Percentiles rank a stretch among this genome's conserved stretches.
Conservation (phyloP, 2,113 vertebrate genomes). For the Hassar affinis region DNA sequence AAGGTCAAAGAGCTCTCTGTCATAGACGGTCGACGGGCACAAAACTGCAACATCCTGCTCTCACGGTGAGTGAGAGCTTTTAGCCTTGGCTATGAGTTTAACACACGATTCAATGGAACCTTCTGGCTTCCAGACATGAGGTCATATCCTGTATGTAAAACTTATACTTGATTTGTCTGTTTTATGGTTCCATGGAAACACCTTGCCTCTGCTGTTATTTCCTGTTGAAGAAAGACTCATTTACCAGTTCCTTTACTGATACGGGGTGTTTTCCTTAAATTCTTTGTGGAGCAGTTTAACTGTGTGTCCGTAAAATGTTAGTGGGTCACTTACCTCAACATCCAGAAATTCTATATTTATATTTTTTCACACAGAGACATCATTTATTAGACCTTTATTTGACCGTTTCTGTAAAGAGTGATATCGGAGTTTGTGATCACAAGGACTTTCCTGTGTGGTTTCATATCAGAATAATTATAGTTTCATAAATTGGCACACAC, state of each 20-base stretch:
- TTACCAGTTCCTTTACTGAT: slow-evolving; percentile 25
- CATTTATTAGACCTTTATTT: slow-evolving; percentile 43
- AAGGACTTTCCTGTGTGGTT: neutral
- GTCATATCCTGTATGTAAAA: slow-evolving; percentile 39
- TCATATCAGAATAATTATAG: slow-evolving; percentile 14
- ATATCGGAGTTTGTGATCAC: slow-evolving; percentile 42
- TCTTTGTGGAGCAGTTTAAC: slow-evolving; percentile 19
- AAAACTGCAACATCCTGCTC: slow-evolving; percentile 98
- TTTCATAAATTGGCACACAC: neutral
- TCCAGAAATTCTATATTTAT: slow-evolving; percentile 31
- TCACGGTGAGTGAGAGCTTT: slow-evolving; percentile 80
- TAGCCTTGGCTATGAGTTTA: slow-evolving; percentile 6
- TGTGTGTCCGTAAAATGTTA: neutral
- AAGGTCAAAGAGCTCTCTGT: slow-evolving; percentile 97
- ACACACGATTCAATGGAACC: neutral
- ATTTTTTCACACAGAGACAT: slow-evolving; percentile 30
- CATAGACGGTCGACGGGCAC: slow-evolving; percentile 93
- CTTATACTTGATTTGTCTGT: slow-evolving; percentile 8
- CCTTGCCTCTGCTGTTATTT: slow-evolving; percentile 32
- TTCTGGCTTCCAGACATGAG: slow-evolving; percentile 24
- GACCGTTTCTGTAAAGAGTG: slow-evolving; percentile 40
- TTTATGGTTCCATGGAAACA: slow-evolving; percentile 31
- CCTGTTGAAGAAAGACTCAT: slow-evolving; percentile 17
- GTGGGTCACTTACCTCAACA: slow-evolving; percentile 31
- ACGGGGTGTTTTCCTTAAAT: slow-evolving; percentile 22